phyloP scores from a whole-genome alignment of 2,113 vertebrate genomes.

The Agapornis roseicollis region DNA sequence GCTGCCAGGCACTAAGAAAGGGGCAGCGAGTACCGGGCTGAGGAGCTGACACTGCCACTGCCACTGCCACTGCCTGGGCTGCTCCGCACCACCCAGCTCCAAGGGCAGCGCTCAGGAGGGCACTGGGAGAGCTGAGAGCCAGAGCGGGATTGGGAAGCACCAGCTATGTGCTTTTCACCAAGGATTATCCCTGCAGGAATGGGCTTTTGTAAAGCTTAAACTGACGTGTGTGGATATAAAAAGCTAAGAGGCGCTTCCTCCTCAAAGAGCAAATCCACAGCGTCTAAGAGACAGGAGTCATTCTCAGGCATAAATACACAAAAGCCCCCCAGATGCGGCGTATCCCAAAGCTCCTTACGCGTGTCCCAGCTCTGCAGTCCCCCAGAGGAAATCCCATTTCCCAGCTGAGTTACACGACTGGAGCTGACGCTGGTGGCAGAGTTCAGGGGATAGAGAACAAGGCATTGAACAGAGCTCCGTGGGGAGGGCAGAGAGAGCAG shows the following conservation, averaged over 20 bases:
- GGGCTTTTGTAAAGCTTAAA: not conserved
- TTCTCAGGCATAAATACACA: not conserved
- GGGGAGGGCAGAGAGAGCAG: not conserved
- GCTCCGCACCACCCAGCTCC: rapidly evolving
- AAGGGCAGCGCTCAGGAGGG: rapidly evolving
- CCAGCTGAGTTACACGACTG: not conserved
- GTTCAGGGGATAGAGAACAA: not conserved
- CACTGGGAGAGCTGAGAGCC: not conserved
- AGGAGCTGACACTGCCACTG: not conserved
- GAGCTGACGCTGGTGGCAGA: not conserved
- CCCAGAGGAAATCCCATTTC: not conserved
- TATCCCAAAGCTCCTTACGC: not conserved
- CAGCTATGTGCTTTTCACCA: not conserved
- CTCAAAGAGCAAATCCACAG: not conserved
- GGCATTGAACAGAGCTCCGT: not conserved
- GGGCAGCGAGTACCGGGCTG: not conserved
- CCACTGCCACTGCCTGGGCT: not conserved
- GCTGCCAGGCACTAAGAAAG: not conserved
- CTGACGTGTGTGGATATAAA: rapidly evolving
- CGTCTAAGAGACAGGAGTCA: slow-evolving; percentile 1
- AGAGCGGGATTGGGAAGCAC: not conserved
- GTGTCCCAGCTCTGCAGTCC: not conserved
- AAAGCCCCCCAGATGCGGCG: not conserved
- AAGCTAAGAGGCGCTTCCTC: not conserved
- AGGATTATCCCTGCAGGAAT: not conserved